Percentiles rank a stretch among this genome's conserved stretches.
Evolutionary conservation across 2,113 vertebrate genomes (phyloP).

Genomic region (Telmatochromis sp.): DNA sequence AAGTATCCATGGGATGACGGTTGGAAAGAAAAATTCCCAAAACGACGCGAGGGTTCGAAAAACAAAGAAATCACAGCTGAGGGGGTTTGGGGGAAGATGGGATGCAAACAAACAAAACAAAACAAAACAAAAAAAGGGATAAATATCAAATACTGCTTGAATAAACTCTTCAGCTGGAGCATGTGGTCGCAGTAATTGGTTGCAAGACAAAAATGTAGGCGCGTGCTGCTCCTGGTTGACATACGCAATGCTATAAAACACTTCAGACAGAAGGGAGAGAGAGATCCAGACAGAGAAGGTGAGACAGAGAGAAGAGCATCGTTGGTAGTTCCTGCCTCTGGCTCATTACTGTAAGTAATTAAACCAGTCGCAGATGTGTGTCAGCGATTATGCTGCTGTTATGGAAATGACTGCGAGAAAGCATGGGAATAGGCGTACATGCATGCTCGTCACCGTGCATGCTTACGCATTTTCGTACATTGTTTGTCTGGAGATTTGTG

Average conservation of each 20-base stretch:
- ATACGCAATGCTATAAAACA: background rate
- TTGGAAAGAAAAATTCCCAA: background rate
- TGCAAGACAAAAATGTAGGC: background rate
- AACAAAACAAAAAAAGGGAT: background rate
- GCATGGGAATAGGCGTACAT: background rate
- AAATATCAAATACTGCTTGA: background rate
- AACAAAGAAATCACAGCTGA: background rate
- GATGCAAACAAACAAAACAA: background rate
- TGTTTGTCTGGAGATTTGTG: background rate
- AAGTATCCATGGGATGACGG: background rate
- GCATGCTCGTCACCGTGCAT: background rate
- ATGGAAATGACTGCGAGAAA: background rate
- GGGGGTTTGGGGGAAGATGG: background rate
- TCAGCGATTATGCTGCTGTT: background rate
- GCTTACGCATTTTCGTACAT: background rate
- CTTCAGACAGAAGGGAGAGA: background rate
- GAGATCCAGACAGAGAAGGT: conserved; percentile 4
- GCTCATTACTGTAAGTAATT: conserved; percentile 75
- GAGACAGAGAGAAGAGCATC: conserved; percentile 18
- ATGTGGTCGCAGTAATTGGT: background rate
- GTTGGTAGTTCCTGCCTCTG: conserved; percentile 32
- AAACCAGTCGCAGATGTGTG: conserved; percentile 56
- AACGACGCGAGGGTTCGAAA: background rate
- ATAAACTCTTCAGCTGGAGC: background rate
- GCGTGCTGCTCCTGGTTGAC: background rate